Percentiles rank a stretch among this genome's conserved stretches.
phyloP scores from a whole-genome alignment of 2,113 vertebrate genomes.

The Beaufortia kweichowensis region DNA sequence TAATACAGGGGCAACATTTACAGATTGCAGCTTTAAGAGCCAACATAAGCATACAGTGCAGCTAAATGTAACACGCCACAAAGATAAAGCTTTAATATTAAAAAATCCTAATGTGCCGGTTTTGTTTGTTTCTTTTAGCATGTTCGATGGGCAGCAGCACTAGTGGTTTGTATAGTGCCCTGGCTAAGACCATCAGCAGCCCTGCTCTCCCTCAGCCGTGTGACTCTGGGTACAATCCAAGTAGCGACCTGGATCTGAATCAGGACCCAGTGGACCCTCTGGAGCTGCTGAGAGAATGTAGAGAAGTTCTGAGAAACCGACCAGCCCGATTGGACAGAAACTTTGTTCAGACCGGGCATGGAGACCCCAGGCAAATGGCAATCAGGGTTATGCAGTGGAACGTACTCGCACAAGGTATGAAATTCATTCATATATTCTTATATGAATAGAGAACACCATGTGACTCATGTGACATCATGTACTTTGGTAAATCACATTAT shows the following conservation, averaged over 20 bases:
- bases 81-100: too few relatives aligned
- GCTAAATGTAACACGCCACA: too few relatives aligned
- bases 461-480: background rate
- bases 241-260: slow-evolving; percentile 63
- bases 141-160: slow-evolving; percentile 86
- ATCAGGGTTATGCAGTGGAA: slow-evolving; percentile 97
- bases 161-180: slow-evolving; percentile 82
- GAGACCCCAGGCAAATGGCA: slow-evolving; percentile 59
- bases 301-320: slow-evolving; percentile 80
- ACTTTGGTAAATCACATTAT: too few relatives aligned
- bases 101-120: background rate
- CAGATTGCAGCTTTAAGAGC: too few relatives aligned
- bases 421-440: background rate
- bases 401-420: slow-evolving; percentile 92
- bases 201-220: slow-evolving; percentile 67
- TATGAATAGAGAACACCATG: background rate
- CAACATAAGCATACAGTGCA: too few relatives aligned
- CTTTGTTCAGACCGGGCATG: slow-evolving; percentile 67
- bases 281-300: slow-evolving; percentile 85
- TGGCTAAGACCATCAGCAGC: slow-evolving; percentile 81
- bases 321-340: slow-evolving; percentile 81
- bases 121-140: slow-evolving; percentile 63
- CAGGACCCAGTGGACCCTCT: slow-evolving; percentile 81
- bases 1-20: too few relatives aligned
- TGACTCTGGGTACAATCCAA: background rate